Evolutionary conservation across 1,140 invertebrate species (phyloP).

Genomic region (Philaenus spumarius): DNA sequence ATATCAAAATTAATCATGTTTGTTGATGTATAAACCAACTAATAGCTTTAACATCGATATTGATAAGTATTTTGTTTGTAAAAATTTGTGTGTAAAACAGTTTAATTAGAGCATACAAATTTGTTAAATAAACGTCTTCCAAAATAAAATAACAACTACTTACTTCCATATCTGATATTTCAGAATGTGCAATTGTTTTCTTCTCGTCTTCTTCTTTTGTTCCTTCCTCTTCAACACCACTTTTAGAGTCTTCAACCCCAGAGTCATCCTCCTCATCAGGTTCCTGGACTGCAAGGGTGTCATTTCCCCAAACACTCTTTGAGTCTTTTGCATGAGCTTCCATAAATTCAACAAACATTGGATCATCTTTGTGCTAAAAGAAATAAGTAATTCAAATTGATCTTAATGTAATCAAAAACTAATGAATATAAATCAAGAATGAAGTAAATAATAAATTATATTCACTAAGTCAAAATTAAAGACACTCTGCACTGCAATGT

Average conservation of each 20-base stretch:
- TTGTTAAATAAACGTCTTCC: neutral
- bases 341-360: conserved; percentile 82
- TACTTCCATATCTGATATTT: conserved; percentile 68
- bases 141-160: conserved; percentile 12
- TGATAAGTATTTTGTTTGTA: too few species aligned
- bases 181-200: conserved; percentile 52
- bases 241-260: conserved; percentile 33
- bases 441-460: too few species aligned
- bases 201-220: conserved; percentile 29
- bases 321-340: conserved; percentile 59
- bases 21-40: too few species aligned
- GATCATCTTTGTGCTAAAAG: conserved; percentile 76
- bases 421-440: too few species aligned
- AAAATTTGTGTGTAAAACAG: neutral
- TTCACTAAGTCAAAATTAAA: too few species aligned
- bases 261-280: conserved; percentile 31
- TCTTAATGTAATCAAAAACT: conserved; percentile 13
- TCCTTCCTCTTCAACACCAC: conserved; percentile 30
- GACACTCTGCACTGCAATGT: too few species aligned
- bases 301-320: conserved; percentile 60
- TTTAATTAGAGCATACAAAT: neutral
- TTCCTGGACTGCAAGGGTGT: conserved; percentile 41
- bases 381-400: conserved; percentile 8
- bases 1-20: too few species aligned
- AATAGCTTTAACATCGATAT: too few species aligned